Conservation (phyloP, 2,888 invertebrate species). For the Phortica magna region DNA sequence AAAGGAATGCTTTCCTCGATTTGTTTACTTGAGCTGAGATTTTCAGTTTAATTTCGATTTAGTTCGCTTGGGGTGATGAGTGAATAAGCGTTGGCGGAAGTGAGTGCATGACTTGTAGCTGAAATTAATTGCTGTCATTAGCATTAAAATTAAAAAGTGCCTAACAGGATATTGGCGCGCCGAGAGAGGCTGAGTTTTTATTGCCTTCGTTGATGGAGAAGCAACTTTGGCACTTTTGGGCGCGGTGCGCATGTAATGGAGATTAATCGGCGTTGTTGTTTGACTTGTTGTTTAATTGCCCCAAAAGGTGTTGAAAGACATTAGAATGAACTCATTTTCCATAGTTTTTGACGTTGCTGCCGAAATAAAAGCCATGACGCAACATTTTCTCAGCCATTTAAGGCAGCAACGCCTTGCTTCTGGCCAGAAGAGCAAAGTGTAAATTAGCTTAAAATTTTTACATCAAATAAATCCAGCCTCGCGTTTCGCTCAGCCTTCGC, state of each 20-base stretch:
- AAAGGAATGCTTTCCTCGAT: slow-evolving; percentile 62
- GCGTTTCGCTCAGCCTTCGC: background rate
- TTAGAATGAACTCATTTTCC: background rate
- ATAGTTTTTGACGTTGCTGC: background rate
- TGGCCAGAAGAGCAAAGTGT: slow-evolving; percentile 53
- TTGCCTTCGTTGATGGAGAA: slow-evolving; percentile 64
- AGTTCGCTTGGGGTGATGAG: slow-evolving; percentile 27
- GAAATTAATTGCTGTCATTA: slow-evolving; percentile 69
- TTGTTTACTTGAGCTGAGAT: slow-evolving; percentile 57
- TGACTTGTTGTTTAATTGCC: background rate
- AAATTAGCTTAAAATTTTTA: slow-evolving; percentile 66
- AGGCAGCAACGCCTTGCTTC: slow-evolving; percentile 53
- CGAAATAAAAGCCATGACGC: slow-evolving; percentile 16
- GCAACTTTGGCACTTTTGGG: slow-evolving; percentile 21
- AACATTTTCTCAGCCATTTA: slow-evolving; percentile 53
- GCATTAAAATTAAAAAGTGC: slow-evolving; percentile 55
- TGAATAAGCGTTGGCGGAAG: slow-evolving; percentile 24
- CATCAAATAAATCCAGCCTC: slow-evolving; percentile 60
- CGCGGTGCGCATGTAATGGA: slow-evolving; percentile 46
- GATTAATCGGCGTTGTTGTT: slow-evolving; percentile 57
- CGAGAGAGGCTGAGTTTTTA: slow-evolving; percentile 65
- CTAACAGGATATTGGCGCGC: slow-evolving; percentile 23
- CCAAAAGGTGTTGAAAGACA: background rate
- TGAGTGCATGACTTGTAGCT: slow-evolving; percentile 4
- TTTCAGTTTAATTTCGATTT: slow-evolving; percentile 45